These are phyloP conservation scores for Osedax frankpressi DNA, from an alignment of 2,888 invertebrate species.

Conservation along the genomic window DNA sequence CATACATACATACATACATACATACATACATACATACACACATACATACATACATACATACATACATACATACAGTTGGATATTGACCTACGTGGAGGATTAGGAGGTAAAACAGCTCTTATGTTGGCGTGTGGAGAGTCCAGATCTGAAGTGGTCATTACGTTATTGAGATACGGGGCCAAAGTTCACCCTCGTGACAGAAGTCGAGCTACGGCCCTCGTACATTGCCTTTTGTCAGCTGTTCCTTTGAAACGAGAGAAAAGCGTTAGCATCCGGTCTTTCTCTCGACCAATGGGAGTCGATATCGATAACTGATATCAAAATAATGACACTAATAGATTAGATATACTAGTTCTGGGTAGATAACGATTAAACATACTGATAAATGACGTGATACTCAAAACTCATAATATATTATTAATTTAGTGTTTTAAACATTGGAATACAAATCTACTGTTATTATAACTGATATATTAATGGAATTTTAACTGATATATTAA, in stretches of 20 bases:
- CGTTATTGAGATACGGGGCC: constrained; percentile 24
- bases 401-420: too few species aligned
- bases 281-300: too few species aligned
- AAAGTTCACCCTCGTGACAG: constrained; percentile 22
- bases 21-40: constrained; percentile 1
- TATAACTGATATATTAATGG: too few species aligned
- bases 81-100: constrained; percentile 22
- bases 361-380: too few species aligned
- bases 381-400: too few species aligned
- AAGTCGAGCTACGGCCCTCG: constrained; percentile 24
- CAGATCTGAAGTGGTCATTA: constrained; percentile 18
- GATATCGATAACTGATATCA: too few species aligned
- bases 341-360: too few species aligned
- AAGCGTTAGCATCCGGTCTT: neutral
- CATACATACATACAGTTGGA: constrained; percentile 1
- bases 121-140: constrained; percentile 26
- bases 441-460: too few species aligned
- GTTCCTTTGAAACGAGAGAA: neutral
- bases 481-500: too few species aligned
- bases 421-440: too few species aligned
- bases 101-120: constrained; percentile 26
- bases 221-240: constrained; percentile 25
- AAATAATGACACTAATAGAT: too few species aligned
- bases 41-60: neutral
- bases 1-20: too few species aligned